These are phyloP conservation scores for Apomyelois bistriatella DNA, from an alignment of 2,888 invertebrate species.

Conservation along the genomic window DNA sequence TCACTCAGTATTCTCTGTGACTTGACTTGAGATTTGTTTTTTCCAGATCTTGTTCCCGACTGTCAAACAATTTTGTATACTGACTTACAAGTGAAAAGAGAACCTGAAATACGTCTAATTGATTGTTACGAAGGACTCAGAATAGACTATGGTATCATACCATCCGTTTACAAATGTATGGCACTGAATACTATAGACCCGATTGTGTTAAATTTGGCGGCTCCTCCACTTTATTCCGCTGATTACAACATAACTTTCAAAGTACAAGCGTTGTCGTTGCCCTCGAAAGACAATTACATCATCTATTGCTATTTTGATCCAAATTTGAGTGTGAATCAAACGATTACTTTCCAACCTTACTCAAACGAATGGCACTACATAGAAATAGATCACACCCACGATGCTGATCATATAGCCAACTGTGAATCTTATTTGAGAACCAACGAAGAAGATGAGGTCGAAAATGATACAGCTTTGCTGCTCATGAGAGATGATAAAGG, in stretches of 20 bases:
- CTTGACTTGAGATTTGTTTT: too few species aligned
- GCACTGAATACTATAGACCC: constrained; percentile 48
- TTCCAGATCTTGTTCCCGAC: constrained; percentile 83
- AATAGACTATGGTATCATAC: constrained; percentile 44
- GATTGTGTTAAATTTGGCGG: constrained; percentile 58
- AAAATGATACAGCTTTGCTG: constrained; percentile 49
- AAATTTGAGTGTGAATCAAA: constrained; percentile 50
- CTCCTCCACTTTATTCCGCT: constrained; percentile 46
- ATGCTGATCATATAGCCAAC: constrained; percentile 45
- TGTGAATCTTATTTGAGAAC: constrained; percentile 52
- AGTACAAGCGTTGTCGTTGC: constrained; percentile 76
- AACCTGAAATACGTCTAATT: constrained; percentile 52
- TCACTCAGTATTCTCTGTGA: too few species aligned
- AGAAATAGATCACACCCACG: constrained; percentile 39
- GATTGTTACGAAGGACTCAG: constrained; percentile 51
- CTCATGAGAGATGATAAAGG: constrained; percentile 82
- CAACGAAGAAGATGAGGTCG: constrained; percentile 44
- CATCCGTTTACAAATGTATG: constrained; percentile 74
- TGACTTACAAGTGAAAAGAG: constrained; percentile 80
- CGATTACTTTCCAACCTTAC: constrained; percentile 73
- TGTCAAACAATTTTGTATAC: constrained; percentile 83
- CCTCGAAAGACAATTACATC: constrained; percentile 69
- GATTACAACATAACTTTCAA: constrained; percentile 49
- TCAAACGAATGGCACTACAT: constrained; percentile 82
- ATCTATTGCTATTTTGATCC: constrained; percentile 72